A percentile compares a stretch with the other conserved stretches of the same genome.
Conservation (phyloP, 2,113 vertebrate genomes). For the Scopus umbretta region DNA sequence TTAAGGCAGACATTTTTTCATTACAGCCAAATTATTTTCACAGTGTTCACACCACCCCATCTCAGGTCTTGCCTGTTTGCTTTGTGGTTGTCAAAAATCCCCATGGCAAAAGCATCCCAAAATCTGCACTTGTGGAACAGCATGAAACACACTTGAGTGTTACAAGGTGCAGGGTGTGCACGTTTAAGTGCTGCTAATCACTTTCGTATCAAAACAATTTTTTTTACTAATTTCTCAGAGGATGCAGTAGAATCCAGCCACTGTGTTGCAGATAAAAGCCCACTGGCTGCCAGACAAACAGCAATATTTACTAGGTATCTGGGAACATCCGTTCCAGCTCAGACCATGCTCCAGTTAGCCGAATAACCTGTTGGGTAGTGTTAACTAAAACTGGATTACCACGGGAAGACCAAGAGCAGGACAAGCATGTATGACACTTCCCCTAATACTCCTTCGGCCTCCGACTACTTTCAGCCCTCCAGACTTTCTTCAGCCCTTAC, state of each 20-base stretch:
- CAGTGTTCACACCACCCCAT: not conserved
- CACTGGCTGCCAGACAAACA: not conserved
- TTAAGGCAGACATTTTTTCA: not conserved
- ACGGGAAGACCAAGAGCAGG: not conserved
- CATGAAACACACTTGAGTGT: not conserved
- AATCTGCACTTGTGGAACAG: not conserved
- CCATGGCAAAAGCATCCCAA: not conserved
- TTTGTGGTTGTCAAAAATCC: not conserved
- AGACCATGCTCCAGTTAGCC: not conserved
- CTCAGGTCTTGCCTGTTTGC: not conserved
- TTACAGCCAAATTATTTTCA: not conserved
- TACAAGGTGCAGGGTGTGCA: not conserved
- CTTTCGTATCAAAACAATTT: not conserved
- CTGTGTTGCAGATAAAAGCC: not conserved
- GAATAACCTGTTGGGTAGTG: not conserved
- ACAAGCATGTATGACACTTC: not conserved
- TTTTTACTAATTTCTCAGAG: not conserved
- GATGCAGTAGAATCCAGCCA: not conserved
- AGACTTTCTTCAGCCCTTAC: not conserved
- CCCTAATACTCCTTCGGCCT: not conserved
- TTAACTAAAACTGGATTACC: not conserved
- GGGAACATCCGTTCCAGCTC: not conserved
- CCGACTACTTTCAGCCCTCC: not conserved
- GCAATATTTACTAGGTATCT: not conserved
- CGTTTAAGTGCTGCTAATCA: not conserved